A percentile compares a stretch with the other conserved stretches of the same genome.
phyloP scores from a whole-genome alignment of 2,888 invertebrate species.

The Itoplectis maculator region DNA sequence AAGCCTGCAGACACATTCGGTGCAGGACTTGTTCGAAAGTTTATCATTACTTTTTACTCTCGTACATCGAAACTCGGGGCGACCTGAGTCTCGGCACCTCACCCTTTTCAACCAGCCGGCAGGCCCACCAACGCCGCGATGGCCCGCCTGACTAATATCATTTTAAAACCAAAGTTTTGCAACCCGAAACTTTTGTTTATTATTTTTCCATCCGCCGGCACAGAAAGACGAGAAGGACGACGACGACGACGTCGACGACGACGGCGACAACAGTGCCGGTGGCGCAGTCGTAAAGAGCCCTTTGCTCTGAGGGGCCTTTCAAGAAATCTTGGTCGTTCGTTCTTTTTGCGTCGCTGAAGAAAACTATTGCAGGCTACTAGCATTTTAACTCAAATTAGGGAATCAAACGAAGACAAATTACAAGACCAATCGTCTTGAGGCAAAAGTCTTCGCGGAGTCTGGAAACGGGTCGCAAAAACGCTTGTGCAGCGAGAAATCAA shows the following conservation, averaged over 20 bases:
- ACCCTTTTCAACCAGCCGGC: conserved; percentile 33
- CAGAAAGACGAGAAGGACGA: conserved; percentile 21
- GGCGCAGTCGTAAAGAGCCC: conserved; percentile 15
- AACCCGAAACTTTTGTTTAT: conserved; percentile 80
- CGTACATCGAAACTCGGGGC: conserved; percentile 74
- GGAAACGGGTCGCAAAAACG: background rate
- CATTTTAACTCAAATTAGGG: background rate
- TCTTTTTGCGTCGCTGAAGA: background rate
- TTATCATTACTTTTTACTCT: conserved; percentile 81
- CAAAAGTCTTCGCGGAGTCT: background rate
- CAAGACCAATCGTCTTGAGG: background rate
- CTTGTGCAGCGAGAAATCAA: too few relatives aligned
- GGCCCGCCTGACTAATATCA: conserved; percentile 77
- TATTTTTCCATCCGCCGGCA: conserved; percentile 74
- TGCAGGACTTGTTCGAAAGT: conserved; percentile 79
- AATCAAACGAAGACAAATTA: background rate
- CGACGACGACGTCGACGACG: conserved; percentile 30
- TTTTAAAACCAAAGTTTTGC: conserved; percentile 83
- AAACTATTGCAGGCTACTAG: background rate
- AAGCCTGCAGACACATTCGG: conserved; percentile 68
- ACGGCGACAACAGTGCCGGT: conserved; percentile 23
- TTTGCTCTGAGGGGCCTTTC: conserved; percentile 11
- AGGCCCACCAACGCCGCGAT: conserved; percentile 56
- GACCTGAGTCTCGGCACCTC: conserved; percentile 53
- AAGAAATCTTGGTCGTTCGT: background rate